A percentile compares a stretch with the other conserved stretches of the same genome.
These are phyloP conservation scores for Osmoderma eremita DNA, from an alignment of 2,888 invertebrate genomes.

Conservation along the genomic window DNA sequence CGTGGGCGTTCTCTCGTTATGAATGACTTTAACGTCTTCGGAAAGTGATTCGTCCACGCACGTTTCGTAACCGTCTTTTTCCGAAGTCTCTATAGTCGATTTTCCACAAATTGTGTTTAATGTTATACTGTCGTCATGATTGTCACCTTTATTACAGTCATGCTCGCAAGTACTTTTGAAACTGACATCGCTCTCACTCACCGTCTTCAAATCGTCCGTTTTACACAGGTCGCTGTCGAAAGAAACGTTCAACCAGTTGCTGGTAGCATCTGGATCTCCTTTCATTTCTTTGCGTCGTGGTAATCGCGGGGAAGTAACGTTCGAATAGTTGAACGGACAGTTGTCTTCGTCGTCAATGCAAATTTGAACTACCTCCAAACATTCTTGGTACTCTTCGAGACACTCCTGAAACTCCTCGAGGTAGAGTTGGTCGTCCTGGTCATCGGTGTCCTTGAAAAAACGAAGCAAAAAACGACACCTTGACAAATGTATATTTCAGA, in stretches of 20 bases:
- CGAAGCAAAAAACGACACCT: too few species aligned
- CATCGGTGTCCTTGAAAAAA: conserved; percentile 62
- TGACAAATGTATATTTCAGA: too few species aligned
- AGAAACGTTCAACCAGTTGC: conserved; percentile 27
- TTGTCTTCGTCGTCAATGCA: conserved; percentile 70
- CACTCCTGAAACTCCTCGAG: conserved; percentile 74
- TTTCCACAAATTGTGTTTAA: conserved; percentile 39
- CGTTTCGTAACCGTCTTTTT: conserved; percentile 69
- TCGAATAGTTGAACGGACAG: conserved; percentile 60
- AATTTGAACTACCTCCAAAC: conserved; percentile 71
- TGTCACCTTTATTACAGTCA: conserved; percentile 10
- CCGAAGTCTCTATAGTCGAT: conserved; percentile 40
- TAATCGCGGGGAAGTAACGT: conserved; percentile 50
- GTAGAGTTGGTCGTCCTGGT: conserved; percentile 72
- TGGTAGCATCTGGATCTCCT: neutral
- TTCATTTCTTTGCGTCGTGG: conserved; percentile 11
- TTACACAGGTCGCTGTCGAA: conserved; percentile 24
- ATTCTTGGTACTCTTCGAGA: conserved; percentile 73
- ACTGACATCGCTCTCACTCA: conserved; percentile 47
- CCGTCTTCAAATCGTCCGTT: conserved; percentile 28
- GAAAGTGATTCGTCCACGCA: conserved; percentile 71
- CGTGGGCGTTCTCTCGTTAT: conserved; percentile 53
- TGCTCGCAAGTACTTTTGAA: conserved; percentile 48
- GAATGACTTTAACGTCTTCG: conserved; percentile 52
- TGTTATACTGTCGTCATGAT: conserved; percentile 29